Conservation (phyloP, 1,140 invertebrate species). For the Tetranychus cinnabarinus region DNA sequence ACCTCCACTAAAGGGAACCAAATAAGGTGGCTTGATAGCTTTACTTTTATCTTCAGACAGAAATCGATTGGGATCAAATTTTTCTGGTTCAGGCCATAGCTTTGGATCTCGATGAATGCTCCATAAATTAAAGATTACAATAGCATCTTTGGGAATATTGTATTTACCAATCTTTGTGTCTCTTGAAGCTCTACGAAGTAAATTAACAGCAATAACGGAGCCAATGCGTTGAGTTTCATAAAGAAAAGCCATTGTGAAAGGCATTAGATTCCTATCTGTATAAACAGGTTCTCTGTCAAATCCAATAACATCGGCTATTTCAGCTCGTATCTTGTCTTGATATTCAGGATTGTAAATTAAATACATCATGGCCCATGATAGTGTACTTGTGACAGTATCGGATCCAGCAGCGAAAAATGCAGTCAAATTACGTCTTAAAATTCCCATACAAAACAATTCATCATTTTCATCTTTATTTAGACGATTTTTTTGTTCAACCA, state of each 20-base stretch:
- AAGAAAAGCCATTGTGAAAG: too few species aligned
- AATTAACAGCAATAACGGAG: too few species aligned
- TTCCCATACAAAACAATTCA: not conserved
- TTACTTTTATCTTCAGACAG: too few species aligned
- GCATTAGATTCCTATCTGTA: slow-evolving; percentile 8
- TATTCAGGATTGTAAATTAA: slow-evolving; percentile 19
- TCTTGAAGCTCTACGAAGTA: too few species aligned
- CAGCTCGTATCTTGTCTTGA: slow-evolving; percentile 16
- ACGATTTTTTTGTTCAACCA: slow-evolving; percentile 33
- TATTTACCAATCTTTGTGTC: too few species aligned
- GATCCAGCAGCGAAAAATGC: slow-evolving; percentile 16
- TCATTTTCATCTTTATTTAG: not conserved
- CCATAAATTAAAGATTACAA: too few species aligned
- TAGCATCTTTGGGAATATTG: slow-evolving; percentile 2
- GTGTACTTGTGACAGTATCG: slow-evolving; percentile 18
- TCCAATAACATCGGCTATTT: slow-evolving; percentile 17
- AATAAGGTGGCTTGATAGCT: too few species aligned
- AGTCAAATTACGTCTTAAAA: slow-evolving; percentile 9
- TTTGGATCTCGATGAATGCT: too few species aligned
- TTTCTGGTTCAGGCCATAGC: too few species aligned
- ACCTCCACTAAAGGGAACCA: too few species aligned
- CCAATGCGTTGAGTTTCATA: too few species aligned
- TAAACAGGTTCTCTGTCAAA: slow-evolving; percentile 8
- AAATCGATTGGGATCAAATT: too few species aligned
- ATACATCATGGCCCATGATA: slow-evolving; percentile 18